These are phyloP conservation scores for Oryzias javanicus DNA, from an alignment of 2,113 vertebrate species.

Conservation along the genomic window DNA sequence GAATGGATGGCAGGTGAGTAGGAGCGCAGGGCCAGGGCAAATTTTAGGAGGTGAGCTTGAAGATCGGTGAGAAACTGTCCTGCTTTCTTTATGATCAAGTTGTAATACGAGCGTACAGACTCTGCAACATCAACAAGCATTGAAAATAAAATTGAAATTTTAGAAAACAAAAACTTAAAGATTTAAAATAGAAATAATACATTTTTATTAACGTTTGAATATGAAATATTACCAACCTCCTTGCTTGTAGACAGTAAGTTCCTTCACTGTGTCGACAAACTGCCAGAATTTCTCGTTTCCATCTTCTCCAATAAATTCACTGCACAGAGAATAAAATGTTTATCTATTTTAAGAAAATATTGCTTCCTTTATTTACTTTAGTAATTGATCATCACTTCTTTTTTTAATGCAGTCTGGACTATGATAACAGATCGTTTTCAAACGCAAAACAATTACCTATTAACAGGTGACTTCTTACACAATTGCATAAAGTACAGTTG, in stretches of 20 bases:
- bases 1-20: conserved; percentile 90
- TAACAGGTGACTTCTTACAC: too few relatives aligned
- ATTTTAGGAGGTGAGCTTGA: conserved; percentile 88
- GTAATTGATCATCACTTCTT: too few relatives aligned
- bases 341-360: too few relatives aligned
- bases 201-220: background rate
- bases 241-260: conserved; percentile 89
- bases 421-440: too few relatives aligned
- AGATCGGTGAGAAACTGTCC: conserved; percentile 92
- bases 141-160: conserved; percentile 1
- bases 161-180: background rate
- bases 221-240: conserved; percentile 80
- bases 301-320: conserved; percentile 96
- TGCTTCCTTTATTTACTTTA: too few relatives aligned
- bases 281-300: conserved; percentile 97
- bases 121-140: conserved; percentile 69
- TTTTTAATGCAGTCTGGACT: too few relatives aligned
- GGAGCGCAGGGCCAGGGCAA: conserved; percentile 85
- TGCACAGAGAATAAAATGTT: conserved; percentile 47
- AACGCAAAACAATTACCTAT: too few relatives aligned
- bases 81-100: conserved; percentile 92
- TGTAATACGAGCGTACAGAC: conserved; percentile 90
- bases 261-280: conserved; percentile 95
- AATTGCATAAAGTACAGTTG: too few relatives aligned
- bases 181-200: background rate